Evolutionary conservation across 2,888 invertebrate species (phyloP), one percentile per base, ranked within the genome.

Genomic region (Scaptomyza parva): DNA sequence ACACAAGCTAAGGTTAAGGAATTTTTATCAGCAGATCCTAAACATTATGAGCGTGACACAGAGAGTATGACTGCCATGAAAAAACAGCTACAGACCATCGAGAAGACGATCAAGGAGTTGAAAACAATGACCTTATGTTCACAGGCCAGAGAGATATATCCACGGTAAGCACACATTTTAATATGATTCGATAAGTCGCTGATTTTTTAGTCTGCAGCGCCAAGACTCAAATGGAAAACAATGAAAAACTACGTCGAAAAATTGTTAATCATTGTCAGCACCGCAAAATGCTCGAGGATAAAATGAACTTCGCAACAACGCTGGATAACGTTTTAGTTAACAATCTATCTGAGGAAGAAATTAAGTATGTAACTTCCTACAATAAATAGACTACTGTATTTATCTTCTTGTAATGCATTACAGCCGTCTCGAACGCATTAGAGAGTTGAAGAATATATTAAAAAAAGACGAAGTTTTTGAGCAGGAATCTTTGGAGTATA

Each of bases 21-120:
- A 7, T 12, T 48, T 0, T 11, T 26, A 2, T 6, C 41, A 4
- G 52, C 72, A 5, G 50, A 86, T 50, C 62, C 82, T 11, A 78
- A 79, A 22, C 90, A 88, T 18, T 92, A 91, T 70, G 87, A 89
- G 12, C 88, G 91, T 1, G 89, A 91, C 61, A 92, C 92, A 0
- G 41, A 63, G 4, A 90, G 88, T 62, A 92, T 92, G 91, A 35
- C 70, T 12, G 62, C 76, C 3, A 72, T 92, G 3, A 89, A 89
- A 41, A 37, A 54, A 22, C 72, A 89, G 30, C 54, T 90, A 4
- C 87, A 88, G 44, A 65, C 80, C 0, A 75, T 91, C 28, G 91
- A 91, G 58, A 66, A 77, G 22, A 79, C 81, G 0, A 91, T 92
- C 33, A 91, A 91, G 67, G 78, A 86, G 50, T 76, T 92, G 2